These are phyloP conservation scores for Andrena hattorfiana DNA, from an alignment of 2,888 invertebrate species.

Conservation along the genomic window DNA sequence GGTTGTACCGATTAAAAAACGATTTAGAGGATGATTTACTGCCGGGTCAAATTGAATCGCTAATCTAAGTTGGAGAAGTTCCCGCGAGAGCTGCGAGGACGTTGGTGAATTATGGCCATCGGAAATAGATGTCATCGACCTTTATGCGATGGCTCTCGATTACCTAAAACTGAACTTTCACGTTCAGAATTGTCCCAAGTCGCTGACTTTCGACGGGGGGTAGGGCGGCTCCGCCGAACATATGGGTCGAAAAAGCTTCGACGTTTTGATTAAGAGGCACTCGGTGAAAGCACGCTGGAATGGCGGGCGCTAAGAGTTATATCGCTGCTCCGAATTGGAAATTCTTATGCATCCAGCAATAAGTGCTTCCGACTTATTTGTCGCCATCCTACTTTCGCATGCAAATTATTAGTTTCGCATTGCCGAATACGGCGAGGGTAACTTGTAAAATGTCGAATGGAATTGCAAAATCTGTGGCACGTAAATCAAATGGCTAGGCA, in stretches of 20 bases:
- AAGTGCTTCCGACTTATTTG: conserved; percentile 1
- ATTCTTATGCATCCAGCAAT: conserved; percentile 23
- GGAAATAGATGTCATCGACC: conserved; percentile 77
- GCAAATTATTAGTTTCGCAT: no score
- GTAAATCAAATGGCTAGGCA: neutral
- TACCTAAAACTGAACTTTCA: conserved; percentile 68
- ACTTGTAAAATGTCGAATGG: no score
- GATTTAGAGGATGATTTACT: conserved; percentile 78
- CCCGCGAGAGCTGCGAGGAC: conserved; percentile 43
- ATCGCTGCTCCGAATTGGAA: conserved; percentile 14
- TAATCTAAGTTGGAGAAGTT: conserved; percentile 81
- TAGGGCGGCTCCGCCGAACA: conserved; percentile 14
- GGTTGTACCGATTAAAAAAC: conserved; percentile 76
- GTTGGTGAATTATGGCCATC: conserved; percentile 72
- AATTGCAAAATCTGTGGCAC: neutral
- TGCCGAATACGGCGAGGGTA: no score
- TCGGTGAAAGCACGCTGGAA: conserved; percentile 18
- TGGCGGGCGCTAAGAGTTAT: conserved; percentile 32
- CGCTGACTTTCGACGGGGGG: conserved; percentile 31
- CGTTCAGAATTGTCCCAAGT: conserved; percentile 53
- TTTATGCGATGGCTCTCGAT: conserved; percentile 60
- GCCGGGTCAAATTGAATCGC: conserved; percentile 79
- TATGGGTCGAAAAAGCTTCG: conserved; percentile 45
- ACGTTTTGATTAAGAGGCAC: conserved; percentile 55
- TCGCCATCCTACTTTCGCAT: no score